Evolutionary conservation across 2,797 vertebrate species (phyloP).

Genomic region (Podarcis lilfordi): DNA sequence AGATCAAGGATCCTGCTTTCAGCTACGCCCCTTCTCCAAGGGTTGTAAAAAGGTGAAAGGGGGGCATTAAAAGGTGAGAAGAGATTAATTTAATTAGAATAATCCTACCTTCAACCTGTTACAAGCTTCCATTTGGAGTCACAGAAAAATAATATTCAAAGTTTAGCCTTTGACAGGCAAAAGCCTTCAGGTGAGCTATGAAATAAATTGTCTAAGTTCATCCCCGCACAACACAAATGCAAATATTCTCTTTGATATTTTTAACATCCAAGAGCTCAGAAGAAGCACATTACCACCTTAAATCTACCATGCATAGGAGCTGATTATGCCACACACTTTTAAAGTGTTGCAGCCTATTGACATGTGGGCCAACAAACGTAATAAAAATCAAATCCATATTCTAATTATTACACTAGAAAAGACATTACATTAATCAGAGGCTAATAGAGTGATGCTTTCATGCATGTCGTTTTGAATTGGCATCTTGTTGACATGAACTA

Average conservation of each 20-base stretch:
- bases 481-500: slow-evolving; percentile 22
- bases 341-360: background rate
- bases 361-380: background rate
- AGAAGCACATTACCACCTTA: background rate
- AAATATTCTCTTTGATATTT: slow-evolving; percentile 45
- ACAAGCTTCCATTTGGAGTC: background rate
- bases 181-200: slow-evolving; percentile 16
- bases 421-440: background rate
- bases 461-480: slow-evolving; percentile 27
- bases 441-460: slow-evolving; percentile 4
- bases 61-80: background rate
- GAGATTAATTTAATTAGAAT: background rate
- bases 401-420: slow-evolving; percentile 16
- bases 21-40: too few species aligned
- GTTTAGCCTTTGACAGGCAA: slow-evolving; percentile 25
- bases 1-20: too few species aligned
- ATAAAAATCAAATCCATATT: slow-evolving; percentile 1
- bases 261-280: slow-evolving; percentile 48
- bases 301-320: slow-evolving; percentile 7
- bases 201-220: slow-evolving; percentile 28
- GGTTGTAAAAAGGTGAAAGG: background rate
- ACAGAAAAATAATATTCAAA: slow-evolving; percentile 34
- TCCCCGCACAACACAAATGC: slow-evolving; percentile 33
- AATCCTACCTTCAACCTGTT: background rate
- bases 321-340: background rate